A percentile compares a stretch with the other conserved stretches of the same genome.
phyloP scores from a whole-genome alignment of 1,140 invertebrate genomes.

The Sinella curviseta region DNA sequence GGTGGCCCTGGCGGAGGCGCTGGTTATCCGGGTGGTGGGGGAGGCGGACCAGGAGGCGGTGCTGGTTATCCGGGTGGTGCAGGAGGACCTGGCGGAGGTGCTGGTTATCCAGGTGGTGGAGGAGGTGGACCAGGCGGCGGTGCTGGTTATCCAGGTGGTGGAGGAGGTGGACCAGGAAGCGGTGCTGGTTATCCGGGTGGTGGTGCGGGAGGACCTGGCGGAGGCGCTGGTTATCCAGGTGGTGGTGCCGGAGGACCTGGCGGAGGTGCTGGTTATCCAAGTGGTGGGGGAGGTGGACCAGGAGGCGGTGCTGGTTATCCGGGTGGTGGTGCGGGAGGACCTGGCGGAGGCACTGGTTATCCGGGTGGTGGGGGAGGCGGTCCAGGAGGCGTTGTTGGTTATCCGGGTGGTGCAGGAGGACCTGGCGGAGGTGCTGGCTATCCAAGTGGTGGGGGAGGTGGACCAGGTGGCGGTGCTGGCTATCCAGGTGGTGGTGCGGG shows the following conservation, averaged over 20 bases:
- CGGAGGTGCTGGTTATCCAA: neutral
- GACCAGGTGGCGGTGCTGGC: neutral
- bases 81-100: constrained; percentile 38
- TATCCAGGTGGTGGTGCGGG: neutral
- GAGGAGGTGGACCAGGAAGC: constrained; percentile 28
- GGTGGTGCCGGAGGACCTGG: neutral
- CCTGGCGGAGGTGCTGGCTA: constrained; percentile 55
- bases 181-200: neutral
- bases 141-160: too few relatives aligned
- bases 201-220: neutral
- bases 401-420: too few relatives aligned
- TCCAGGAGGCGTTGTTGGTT: neutral
- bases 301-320: neutral
- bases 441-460: constrained; percentile 41
- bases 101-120: neutral
- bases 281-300: neutral
- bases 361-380: constrained; percentile 52
- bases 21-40: neutral
- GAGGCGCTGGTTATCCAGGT: neutral
- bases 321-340: too few relatives aligned
- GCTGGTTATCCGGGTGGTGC: constrained; percentile 51
- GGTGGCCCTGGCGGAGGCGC: neutral
- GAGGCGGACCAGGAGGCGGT: neutral
- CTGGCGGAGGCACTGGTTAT: neutral
- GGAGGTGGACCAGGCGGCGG: too few relatives aligned